These are phyloP conservation scores for Nothobranchius furzeri DNA, from an alignment of 2,113 vertebrate genomes.

Conservation along the genomic window DNA sequence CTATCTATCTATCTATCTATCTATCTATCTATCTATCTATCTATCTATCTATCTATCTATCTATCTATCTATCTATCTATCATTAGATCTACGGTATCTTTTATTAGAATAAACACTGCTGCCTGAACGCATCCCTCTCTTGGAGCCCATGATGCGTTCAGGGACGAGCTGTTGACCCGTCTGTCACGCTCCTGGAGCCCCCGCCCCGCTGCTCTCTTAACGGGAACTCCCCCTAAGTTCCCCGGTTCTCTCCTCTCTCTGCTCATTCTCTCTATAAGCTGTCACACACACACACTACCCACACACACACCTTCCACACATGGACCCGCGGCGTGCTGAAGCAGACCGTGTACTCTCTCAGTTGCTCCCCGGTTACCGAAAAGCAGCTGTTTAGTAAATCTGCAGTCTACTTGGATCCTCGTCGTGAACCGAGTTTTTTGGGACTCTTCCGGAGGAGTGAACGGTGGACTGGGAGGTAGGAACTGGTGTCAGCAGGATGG, in stretches of 20 bases:
- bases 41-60: no score
- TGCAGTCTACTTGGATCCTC: constrained; percentile 51
- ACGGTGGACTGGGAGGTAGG: constrained; percentile 43
- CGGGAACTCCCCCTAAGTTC: constrained; percentile 75
- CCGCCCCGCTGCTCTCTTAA: constrained; percentile 62
- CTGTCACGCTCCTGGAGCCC: constrained; percentile 58
- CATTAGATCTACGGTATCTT: no score
- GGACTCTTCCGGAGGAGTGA: constrained; percentile 40
- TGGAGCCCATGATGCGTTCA: no score
- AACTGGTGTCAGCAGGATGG: constrained; percentile 27
- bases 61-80: neutral
- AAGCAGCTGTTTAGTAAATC: constrained; percentile 27
- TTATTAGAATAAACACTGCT: neutral
- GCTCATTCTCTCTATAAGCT: constrained; percentile 68
- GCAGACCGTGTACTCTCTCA: constrained; percentile 8
- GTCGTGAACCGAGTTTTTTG: constrained; percentile 67
- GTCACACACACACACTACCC: constrained; percentile 48
- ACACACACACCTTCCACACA: neutral
- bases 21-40: no score
- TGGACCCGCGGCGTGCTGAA: constrained; percentile 38
- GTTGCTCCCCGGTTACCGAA: constrained; percentile 19
- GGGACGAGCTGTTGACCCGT: constrained; percentile 9
- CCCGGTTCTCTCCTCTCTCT: constrained; percentile 61
- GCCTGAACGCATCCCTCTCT: neutral
- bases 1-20: no score